A percentile compares a stretch with the other conserved stretches of the same genome.
These are phyloP conservation scores for Mayetiola destructor DNA, from an alignment of 2,888 invertebrate genomes.

Conservation along the genomic window DNA sequence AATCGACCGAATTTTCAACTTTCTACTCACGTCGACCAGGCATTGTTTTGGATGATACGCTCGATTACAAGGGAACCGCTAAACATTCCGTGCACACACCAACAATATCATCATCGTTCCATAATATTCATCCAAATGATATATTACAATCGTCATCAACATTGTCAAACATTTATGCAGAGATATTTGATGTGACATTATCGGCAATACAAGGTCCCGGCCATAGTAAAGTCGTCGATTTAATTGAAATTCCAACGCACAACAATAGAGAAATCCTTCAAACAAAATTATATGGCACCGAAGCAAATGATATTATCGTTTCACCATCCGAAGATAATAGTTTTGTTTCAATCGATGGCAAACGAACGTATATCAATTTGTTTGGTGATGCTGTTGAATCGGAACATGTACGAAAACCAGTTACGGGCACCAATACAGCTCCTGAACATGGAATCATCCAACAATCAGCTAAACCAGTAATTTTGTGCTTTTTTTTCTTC, in stretches of 20 bases:
- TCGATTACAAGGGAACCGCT: constrained; percentile 60
- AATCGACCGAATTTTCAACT: constrained; percentile 18
- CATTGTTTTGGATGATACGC: constrained; percentile 70
- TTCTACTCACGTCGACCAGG: constrained; percentile 67
- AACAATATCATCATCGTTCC: constrained; percentile 21
- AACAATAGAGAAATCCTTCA: constrained; percentile 36
- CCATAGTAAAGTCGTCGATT: constrained; percentile 23
- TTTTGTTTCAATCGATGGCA: constrained; percentile 83
- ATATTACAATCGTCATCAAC: constrained; percentile 31
- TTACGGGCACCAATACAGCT: too few relatives aligned
- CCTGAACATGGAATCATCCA: constrained; percentile 29
- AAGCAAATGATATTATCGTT: constrained; percentile 50
- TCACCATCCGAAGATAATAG: constrained; percentile 67
- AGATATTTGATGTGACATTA: constrained; percentile 77
- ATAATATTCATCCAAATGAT: constrained; percentile 35
- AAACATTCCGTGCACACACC: constrained; percentile 26
- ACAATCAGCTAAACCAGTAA: constrained; percentile 26
- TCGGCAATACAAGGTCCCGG: constrained; percentile 71
- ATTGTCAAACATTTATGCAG: constrained; percentile 42
- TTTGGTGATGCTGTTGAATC: constrained; percentile 47
- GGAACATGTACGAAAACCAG: constrained; percentile 17
- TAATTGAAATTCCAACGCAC: constrained; percentile 20
- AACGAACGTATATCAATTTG: constrained; percentile 73
- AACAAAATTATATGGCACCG: constrained; percentile 19
- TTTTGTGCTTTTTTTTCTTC: neutral